Conservation (phyloP, 2,113 vertebrate genomes). For the Myiozetetes cayanensis region DNA sequence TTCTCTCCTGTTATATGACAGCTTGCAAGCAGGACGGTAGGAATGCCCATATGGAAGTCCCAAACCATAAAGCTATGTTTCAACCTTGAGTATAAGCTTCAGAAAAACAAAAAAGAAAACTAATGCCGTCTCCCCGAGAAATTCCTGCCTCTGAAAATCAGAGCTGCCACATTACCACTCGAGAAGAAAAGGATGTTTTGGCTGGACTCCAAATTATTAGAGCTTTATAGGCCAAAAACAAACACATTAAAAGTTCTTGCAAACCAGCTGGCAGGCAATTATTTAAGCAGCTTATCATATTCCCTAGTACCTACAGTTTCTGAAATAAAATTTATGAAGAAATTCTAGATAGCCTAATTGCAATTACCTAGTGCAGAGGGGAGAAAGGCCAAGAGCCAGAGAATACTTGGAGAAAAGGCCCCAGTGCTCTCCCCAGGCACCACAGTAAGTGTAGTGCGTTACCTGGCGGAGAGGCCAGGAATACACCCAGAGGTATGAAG, state of each 20-base stretch:
- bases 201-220: constrained; percentile 21
- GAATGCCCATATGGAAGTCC: neutral
- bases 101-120: constrained; percentile 34
- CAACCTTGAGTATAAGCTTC: neutral
- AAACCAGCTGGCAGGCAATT: constrained; percentile 44
- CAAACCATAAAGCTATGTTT: neutral
- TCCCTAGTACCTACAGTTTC: neutral
- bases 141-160: constrained; percentile 24
- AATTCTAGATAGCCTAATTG: neutral
- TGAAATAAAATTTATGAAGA: neutral
- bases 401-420: neutral
- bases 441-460: fast-evolving
- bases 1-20: neutral
- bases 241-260: constrained; percentile 36
- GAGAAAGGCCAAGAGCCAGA: neutral
- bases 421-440: neutral
- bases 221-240: constrained; percentile 45
- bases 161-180: neutral
- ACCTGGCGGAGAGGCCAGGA: neutral
- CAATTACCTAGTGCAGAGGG: neutral
- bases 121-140: neutral
- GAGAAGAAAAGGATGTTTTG: constrained; percentile 29
- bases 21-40: neutral
- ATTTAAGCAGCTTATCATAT: constrained; percentile 42
- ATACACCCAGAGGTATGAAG: neutral